Base-by-base conservation (phyloP, 2,113 vertebrate species). In the Rhabdornis inornatus region DNA sequence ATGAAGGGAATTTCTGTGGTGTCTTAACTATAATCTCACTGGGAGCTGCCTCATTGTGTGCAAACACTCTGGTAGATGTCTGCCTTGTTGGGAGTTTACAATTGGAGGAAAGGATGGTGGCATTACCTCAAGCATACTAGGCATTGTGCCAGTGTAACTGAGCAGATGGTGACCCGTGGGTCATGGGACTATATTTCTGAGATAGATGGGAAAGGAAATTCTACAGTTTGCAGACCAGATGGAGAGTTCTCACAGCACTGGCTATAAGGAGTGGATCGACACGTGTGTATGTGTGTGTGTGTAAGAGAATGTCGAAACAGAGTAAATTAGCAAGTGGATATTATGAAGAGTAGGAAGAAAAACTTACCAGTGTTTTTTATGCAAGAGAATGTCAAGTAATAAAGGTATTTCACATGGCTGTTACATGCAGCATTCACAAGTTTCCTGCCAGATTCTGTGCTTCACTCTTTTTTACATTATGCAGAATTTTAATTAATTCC, bases 141-240 rank as follows among this genome's bases (percentile, higher is more conserved):
- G 97, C 97, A 98, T 97, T 97, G 97, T 98, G 97, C 97, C 97
- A 98, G 96, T 97, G 97, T 96, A 97, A 97, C 97, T 95, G 97
- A 98, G 97, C 98, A 98, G 98, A 98, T 98, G 97, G 98, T 98
- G 97, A 98, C 98, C 98, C n/a, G 23, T 83, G 92, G 97, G 98
- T 98, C 98, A 98, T 97, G 96, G 97, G 98, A 98, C 97, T 97
- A 97, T 96, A 96, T 97, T 97, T 96, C 96, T 96, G 97, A 95
- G 95, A 97, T 94, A 96, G 96, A 97, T 97, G 97, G 97, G 97
- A 97, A 97, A 97, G 97, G 97, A 97, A 97, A 97, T 94, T 95
- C 97, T 96, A 96, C 96, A 89, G 94, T 97, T 96, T 96, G 94
- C 96, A 97, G 97, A 94, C 96, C 95, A 97, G 97, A 97, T 97